Evolutionary conservation across 2,888 invertebrate genomes (phyloP).

Genomic region (Ormyrus thymus): DNA sequence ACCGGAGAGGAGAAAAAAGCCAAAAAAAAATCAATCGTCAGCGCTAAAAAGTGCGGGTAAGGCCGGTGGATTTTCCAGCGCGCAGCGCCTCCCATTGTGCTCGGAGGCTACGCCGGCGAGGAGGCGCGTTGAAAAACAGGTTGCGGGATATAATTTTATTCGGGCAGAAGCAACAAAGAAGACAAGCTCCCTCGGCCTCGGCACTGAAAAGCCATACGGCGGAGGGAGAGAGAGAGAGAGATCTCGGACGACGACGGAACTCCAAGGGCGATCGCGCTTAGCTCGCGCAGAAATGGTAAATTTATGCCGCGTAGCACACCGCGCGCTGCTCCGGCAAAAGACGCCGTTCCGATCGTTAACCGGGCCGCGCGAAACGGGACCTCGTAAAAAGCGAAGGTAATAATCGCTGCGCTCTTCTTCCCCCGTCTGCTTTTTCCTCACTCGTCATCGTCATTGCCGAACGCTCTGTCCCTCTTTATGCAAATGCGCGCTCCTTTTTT

Average conservation of each 20-base stretch:
- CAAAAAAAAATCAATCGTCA: too few relatives aligned
- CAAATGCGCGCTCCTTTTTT: conserved; percentile 20
- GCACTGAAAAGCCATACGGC: conserved; percentile 4
- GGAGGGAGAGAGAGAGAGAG: conserved; percentile 1
- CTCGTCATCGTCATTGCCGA: conserved; percentile 31
- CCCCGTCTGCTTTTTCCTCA: conserved; percentile 16
- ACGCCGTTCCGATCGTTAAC: conserved; percentile 63
- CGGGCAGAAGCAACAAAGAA: conserved; percentile 30
- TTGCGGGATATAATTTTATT: conserved; percentile 53
- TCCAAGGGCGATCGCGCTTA: conserved; percentile 50
- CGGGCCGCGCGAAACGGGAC: conserved; percentile 60
- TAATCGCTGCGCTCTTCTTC: conserved; percentile 43
- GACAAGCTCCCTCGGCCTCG: neutral
- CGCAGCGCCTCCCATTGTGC: conserved; percentile 6
- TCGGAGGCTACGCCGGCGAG: neutral
- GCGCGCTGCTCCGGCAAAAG: conserved; percentile 49
- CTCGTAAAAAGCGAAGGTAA: conserved; percentile 62
- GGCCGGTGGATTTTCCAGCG: too few relatives aligned
- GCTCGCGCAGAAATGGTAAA: conserved; percentile 53
- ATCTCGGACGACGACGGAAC: neutral
- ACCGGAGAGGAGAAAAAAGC: too few relatives aligned
- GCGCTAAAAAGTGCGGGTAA: too few relatives aligned
- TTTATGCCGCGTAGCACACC: conserved; percentile 56
- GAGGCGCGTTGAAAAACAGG: conserved; percentile 44
- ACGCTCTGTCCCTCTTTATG: conserved; percentile 21